phyloP scores from a whole-genome alignment of 2,113 vertebrate species.

The Aptenodytes patagonicus region DNA sequence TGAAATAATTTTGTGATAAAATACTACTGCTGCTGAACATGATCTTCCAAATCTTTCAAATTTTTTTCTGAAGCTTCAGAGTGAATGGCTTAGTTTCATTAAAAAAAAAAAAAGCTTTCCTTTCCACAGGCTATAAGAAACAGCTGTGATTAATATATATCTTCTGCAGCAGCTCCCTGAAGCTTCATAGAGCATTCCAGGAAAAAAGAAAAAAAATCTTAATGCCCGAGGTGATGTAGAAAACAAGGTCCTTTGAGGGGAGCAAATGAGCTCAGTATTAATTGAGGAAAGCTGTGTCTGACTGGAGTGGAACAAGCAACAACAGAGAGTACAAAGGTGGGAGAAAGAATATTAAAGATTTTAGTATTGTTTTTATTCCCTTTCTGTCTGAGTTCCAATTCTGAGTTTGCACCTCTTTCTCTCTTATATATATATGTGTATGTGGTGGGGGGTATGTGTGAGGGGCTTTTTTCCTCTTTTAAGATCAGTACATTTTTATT shows the following conservation, averaged over 20 bases:
- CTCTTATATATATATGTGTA: rapidly evolving
- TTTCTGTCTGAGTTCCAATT: not conserved
- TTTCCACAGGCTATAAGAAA: not conserved
- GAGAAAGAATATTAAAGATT: not conserved
- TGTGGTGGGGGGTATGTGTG: rapidly evolving
- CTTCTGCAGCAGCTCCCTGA: not conserved
- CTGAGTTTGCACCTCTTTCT: not conserved
- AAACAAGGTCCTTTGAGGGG: not conserved
- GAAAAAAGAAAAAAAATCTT: not conserved
- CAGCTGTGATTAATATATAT: not conserved
- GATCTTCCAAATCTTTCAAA: not conserved
- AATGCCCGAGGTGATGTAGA: not conserved
- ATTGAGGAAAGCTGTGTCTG: not conserved
- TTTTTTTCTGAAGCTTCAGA: not conserved
- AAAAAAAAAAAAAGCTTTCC: not conserved
- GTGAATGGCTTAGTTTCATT: not conserved
- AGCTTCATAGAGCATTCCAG: not conserved
- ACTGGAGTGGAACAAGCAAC: not conserved
- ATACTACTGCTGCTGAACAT: not conserved
- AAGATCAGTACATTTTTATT: not conserved
- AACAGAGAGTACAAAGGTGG: not conserved
- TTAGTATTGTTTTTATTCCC: not conserved
- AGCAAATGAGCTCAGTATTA: not conserved
- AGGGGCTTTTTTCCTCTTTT: not conserved
- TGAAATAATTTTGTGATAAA: not conserved